A percentile compares a stretch with the other conserved stretches of the same genome.
phyloP scores from a whole-genome alignment of 2,888 invertebrate species.

The Empis stercorea region DNA sequence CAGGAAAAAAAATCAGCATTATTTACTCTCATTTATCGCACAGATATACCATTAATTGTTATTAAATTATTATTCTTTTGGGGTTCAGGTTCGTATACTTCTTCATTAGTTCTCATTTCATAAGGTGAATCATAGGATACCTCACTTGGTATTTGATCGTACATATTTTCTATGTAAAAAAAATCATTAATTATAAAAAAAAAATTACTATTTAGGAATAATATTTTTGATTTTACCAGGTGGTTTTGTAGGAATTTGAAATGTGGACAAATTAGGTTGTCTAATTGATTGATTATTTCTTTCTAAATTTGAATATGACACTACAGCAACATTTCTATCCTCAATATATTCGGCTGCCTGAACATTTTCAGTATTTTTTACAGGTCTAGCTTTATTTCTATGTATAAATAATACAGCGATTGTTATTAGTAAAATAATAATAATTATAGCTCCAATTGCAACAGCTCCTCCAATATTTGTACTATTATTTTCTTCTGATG shows the following conservation, averaged over 20 bases:
- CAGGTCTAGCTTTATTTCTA: slow-evolving; percentile 70
- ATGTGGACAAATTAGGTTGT: not conserved
- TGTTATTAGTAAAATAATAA: slow-evolving; percentile 63
- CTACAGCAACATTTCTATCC: slow-evolving; percentile 74
- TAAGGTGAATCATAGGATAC: slow-evolving; percentile 67
- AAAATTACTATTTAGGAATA: slow-evolving; percentile 24
- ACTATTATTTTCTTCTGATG: slow-evolving; percentile 57
- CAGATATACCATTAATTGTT: slow-evolving; percentile 80
- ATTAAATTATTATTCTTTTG: slow-evolving; percentile 41
- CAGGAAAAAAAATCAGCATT: no score
- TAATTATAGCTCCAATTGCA: slow-evolving; percentile 71
- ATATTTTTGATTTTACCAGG: slow-evolving; percentile 14
- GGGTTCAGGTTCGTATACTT: slow-evolving; percentile 42
- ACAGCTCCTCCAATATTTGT: slow-evolving; percentile 66
- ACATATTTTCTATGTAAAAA: slow-evolving; percentile 43
- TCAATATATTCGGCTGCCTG: slow-evolving; percentile 77
- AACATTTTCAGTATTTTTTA: slow-evolving; percentile 79
- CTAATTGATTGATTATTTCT: slow-evolving; percentile 37
- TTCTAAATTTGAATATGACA: slow-evolving; percentile 76
- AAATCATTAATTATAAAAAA: no score
- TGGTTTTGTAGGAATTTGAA: not conserved
- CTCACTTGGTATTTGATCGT: slow-evolving; percentile 52
- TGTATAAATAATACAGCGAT: slow-evolving; percentile 69
- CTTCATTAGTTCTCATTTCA: slow-evolving; percentile 45
- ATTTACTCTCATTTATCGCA: slow-evolving; percentile 41